Conservation (phyloP, 2,797 vertebrate species). For the Petrocephalus sullivani region DNA sequence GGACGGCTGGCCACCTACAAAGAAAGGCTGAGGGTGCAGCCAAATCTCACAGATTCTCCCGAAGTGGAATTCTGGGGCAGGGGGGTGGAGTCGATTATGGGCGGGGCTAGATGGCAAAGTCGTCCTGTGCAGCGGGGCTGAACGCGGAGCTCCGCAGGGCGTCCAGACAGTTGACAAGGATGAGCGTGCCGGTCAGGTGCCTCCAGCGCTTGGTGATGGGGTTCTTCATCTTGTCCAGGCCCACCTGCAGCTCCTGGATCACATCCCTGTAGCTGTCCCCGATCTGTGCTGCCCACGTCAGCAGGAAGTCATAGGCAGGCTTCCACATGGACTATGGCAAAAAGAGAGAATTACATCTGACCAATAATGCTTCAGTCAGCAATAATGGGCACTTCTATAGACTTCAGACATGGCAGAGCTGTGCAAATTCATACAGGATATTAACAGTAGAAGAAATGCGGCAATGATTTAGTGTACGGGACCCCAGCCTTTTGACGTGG, state of each 20-base stretch:
- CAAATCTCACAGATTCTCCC: neutral
- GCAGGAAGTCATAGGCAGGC: conserved; percentile 88
- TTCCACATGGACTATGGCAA: conserved; percentile 90
- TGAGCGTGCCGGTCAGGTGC: conserved; percentile 87
- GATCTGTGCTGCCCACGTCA: conserved; percentile 89
- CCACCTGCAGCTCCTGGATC: conserved; percentile 89
- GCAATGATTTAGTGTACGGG: neutral
- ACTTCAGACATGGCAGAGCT: neutral
- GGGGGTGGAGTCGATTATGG: neutral
- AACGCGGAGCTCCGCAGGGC: conserved; percentile 80
- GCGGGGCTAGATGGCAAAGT: conserved; percentile 75
- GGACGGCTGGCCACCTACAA: neutral
- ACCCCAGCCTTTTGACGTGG: neutral
- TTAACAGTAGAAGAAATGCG: neutral
- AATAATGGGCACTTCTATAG: neutral
- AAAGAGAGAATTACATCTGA: neutral
- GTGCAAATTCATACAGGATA: neutral
- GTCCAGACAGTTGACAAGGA: conserved; percentile 90
- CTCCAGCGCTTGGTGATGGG: conserved; percentile 95
- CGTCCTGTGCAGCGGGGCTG: conserved; percentile 73
- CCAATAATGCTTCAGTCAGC: neutral
- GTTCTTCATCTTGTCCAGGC: conserved; percentile 91
- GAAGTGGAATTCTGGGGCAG: neutral
- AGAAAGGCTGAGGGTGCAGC: neutral
- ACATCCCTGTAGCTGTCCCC: conserved; percentile 94